Conservation (phyloP, 2,888 invertebrate genomes). For the Onthophagus sagittarius region DNA sequence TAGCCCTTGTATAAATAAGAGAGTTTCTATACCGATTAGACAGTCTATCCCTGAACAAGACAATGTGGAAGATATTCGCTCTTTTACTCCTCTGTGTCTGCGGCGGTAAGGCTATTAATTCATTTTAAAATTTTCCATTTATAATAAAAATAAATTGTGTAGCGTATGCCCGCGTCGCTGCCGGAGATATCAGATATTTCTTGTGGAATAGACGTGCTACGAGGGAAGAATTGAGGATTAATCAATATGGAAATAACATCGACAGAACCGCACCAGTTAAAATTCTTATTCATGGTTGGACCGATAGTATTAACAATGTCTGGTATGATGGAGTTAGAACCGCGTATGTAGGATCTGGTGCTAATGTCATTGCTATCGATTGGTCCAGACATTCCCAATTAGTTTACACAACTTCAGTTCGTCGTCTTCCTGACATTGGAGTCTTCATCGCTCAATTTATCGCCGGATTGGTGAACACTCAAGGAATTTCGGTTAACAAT, state of each 20-base stretch:
- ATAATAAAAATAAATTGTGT: background rate
- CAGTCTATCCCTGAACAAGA: background rate
- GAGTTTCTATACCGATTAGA: background rate
- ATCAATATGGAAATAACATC: constrained; percentile 17
- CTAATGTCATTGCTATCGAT: constrained; percentile 17
- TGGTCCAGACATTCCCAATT: constrained; percentile 16
- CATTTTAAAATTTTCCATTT: background rate
- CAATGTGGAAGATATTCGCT: background rate
- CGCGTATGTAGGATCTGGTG: background rate
- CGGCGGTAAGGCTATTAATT: background rate
- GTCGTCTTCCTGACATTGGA: constrained; percentile 14
- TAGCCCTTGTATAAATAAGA: background rate
- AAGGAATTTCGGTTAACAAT: constrained; percentile 10
- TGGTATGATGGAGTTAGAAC: constrained; percentile 15
- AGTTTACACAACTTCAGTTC: constrained; percentile 7
- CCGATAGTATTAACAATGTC: constrained; percentile 16
- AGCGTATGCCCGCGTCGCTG: constrained; percentile 6
- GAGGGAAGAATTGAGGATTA: constrained; percentile 4
- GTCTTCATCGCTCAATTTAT: constrained; percentile 15
- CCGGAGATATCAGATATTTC: constrained; percentile 10
- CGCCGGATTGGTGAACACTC: constrained; percentile 4
- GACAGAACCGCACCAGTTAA: constrained; percentile 4
- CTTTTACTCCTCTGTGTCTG: background rate
- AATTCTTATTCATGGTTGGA: constrained; percentile 19
- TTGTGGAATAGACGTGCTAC: constrained; percentile 10